A percentile compares a stretch with the other conserved stretches of the same genome.
phyloP scores from a whole-genome alignment of 2,888 invertebrate genomes.

The Cosmia pyralina region DNA sequence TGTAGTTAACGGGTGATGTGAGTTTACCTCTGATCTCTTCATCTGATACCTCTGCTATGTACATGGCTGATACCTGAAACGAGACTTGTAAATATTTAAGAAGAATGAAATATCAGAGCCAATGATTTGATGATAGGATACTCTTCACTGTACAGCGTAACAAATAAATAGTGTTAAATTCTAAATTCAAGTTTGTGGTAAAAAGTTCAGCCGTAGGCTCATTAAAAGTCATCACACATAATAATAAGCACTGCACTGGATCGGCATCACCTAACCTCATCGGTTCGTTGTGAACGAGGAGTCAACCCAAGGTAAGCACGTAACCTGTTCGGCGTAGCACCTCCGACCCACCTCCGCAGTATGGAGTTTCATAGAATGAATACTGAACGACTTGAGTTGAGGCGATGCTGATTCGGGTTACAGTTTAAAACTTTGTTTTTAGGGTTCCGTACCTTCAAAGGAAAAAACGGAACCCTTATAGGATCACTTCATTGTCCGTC shows the following conservation, averaged over 20 bases:
- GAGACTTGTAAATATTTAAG: not conserved
- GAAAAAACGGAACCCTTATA: too few relatives aligned
- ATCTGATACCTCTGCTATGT: conserved; percentile 84
- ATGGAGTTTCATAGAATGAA: not conserved
- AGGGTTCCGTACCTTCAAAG: too few relatives aligned
- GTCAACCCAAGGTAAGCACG: not conserved
- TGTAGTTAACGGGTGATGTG: conserved; percentile 74
- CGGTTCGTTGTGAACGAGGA: not conserved
- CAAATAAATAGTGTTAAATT: not conserved
- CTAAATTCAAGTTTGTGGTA: not conserved
- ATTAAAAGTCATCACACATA: not conserved
- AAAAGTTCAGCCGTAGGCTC: not conserved
- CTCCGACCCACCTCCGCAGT: not conserved
- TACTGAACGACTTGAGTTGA: not conserved
- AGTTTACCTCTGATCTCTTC: conserved; percentile 83
- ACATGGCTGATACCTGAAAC: conserved; percentile 82
- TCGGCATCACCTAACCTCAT: not conserved
- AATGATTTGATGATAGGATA: not conserved
- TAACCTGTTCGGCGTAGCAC: not conserved
- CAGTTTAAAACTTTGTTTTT: too few relatives aligned
- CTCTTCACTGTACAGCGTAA: not conserved
- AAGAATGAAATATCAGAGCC: not conserved
- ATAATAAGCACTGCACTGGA: too few relatives aligned
- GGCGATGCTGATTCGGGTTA: not conserved
- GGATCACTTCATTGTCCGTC: too few relatives aligned